A percentile compares a stretch with the other conserved stretches of the same genome.
These are phyloP conservation scores for Drosophila pectinifera DNA, from an alignment of 1,140 invertebrate genomes.

Conservation along the genomic window DNA sequence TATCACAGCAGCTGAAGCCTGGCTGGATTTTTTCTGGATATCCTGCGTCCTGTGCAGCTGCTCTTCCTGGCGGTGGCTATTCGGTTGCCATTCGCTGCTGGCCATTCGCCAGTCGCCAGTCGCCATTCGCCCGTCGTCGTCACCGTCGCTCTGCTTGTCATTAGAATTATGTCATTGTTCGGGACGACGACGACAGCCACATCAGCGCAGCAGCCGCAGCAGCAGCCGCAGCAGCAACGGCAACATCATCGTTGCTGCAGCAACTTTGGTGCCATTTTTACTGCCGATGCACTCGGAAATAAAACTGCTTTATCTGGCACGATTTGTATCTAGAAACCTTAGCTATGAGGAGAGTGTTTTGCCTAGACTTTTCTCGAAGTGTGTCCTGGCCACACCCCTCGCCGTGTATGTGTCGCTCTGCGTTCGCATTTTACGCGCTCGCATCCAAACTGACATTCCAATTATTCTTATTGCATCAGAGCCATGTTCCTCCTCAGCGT, in stretches of 20 bases:
- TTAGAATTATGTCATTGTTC: slow-evolving; percentile 75
- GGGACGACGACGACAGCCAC: slow-evolving; percentile 25
- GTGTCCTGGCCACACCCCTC: slow-evolving; percentile 17
- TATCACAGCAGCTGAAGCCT: slow-evolving; percentile 50
- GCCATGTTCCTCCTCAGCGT: slow-evolving; percentile 30
- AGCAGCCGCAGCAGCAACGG: slow-evolving; percentile 5
- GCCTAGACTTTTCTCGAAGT: not conserved
- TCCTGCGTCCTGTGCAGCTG: slow-evolving; percentile 23
- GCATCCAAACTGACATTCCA: slow-evolving; percentile 76
- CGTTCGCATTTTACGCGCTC: slow-evolving; percentile 66
- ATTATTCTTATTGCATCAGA: slow-evolving; percentile 74
- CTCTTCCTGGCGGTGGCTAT: slow-evolving; percentile 13
- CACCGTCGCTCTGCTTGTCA: slow-evolving; percentile 67
- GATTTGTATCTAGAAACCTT: too few relatives aligned
- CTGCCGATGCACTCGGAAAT: slow-evolving; percentile 5
- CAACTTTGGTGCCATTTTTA: slow-evolving; percentile 61
- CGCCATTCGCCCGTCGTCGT: slow-evolving; percentile 29
- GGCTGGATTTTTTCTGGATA: slow-evolving; percentile 7
- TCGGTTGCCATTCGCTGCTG: slow-evolving; percentile 29
- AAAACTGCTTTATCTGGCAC: too few relatives aligned
- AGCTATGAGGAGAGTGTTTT: too few relatives aligned
- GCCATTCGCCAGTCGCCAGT: not conserved
- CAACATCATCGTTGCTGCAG: slow-evolving; percentile 20
- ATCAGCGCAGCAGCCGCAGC: slow-evolving; percentile 14
- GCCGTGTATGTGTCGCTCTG: slow-evolving; percentile 59